Conservation (phyloP, 1,140 invertebrate genomes). For the Macrosteles quadrilineatus region DNA sequence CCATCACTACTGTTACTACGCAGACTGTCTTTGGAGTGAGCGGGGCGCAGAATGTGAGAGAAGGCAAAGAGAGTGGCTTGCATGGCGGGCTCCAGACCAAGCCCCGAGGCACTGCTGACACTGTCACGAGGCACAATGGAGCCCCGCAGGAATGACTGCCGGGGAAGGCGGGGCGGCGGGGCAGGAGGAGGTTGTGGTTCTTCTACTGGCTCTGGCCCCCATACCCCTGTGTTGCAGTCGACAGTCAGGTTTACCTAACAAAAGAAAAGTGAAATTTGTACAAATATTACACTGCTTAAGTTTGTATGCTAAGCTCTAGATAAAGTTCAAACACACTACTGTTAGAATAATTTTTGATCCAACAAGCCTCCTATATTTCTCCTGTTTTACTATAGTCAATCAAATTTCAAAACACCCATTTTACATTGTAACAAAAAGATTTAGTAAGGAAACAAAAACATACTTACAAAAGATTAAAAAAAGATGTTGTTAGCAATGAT, state of each 20-base stretch:
- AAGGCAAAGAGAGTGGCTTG: conserved; percentile 46
- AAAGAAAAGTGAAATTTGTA: too few species aligned
- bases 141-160: conserved; percentile 12
- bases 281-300: too few species aligned
- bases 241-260: conserved; percentile 50
- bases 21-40: conserved; percentile 47
- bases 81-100: conserved; percentile 47
- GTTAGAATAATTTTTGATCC: too few species aligned
- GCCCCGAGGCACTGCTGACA: conserved; percentile 43
- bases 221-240: conserved; percentile 45
- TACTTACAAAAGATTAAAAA: too few species aligned
- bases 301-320: too few species aligned
- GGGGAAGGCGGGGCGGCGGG: conserved; percentile 28
- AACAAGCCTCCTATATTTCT: too few species aligned
- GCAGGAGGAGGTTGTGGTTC: conserved; percentile 23
- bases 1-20: conserved; percentile 39
- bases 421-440: too few species aligned
- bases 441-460: too few species aligned
- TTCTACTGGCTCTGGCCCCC: conserved; percentile 9
- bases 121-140: conserved; percentile 40
- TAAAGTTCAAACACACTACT: too few species aligned
- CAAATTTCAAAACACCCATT: too few species aligned
- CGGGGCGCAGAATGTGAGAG: conserved; percentile 46
- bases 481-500: too few species aligned
- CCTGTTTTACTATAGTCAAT: too few species aligned